phyloP scores from a whole-genome alignment of 2,888 invertebrate species.

The Griposia aprilina region DNA sequence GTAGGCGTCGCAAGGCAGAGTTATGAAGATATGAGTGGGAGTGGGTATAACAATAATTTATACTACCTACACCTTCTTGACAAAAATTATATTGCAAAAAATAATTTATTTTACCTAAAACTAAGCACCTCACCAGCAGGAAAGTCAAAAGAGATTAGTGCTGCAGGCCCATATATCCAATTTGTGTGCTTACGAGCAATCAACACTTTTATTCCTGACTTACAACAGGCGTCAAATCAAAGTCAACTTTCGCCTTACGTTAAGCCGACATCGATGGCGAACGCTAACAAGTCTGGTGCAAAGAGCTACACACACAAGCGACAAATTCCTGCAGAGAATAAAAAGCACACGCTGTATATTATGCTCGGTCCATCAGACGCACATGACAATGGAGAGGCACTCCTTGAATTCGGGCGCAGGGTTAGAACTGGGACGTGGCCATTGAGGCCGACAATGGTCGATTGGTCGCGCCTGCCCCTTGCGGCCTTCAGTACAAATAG shows the following conservation, averaged over 20 bases:
- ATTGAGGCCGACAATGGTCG: constrained; percentile 44
- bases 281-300: background rate
- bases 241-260: background rate
- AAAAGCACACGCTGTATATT: constrained; percentile 31
- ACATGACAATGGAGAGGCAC: constrained; percentile 50
- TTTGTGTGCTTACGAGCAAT: background rate
- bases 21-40: constrained; percentile 36
- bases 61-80: constrained; percentile 10
- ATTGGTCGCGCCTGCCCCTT: constrained; percentile 54
- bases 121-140: background rate
- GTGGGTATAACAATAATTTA: constrained; percentile 31
- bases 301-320: background rate
- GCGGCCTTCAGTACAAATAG: constrained; percentile 45
- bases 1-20: constrained; percentile 47
- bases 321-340: constrained; percentile 5
- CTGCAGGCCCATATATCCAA: background rate
- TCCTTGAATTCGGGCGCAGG: constrained; percentile 42
- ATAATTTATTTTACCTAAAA: background rate
- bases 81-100: constrained; percentile 16
- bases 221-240: background rate
- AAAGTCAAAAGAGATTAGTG: background rate
- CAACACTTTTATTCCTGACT: background rate
- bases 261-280: constrained; percentile 1
- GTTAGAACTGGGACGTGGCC: constrained; percentile 48
- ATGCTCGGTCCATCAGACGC: constrained; percentile 17